phyloP scores from a whole-genome alignment of 2,797 vertebrate genomes.

The Chlorospingus semifuscus region DNA sequence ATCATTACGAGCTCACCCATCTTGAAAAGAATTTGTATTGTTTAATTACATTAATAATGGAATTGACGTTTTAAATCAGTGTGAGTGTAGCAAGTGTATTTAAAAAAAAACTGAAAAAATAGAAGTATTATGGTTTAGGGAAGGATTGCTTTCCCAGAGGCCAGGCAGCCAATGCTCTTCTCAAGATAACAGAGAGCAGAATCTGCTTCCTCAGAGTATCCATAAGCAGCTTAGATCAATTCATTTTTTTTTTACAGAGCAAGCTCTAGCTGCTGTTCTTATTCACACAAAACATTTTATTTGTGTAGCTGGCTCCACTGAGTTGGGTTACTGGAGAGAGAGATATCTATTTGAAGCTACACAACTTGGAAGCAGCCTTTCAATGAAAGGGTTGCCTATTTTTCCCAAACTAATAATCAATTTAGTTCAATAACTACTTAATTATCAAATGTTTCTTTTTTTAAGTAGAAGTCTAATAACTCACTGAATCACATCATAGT shows the following conservation, averaged over 20 bases:
- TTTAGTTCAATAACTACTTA: constrained; percentile 17
- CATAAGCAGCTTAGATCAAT: neutral
- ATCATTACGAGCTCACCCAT: neutral
- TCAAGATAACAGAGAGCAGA: neutral
- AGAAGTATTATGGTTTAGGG: neutral
- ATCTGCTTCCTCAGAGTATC: neutral
- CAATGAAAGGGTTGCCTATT: neutral
- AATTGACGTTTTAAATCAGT: neutral
- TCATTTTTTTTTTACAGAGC: neutral
- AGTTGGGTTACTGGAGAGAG: neutral
- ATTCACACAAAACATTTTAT: neutral
- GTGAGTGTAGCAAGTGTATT: neutral
- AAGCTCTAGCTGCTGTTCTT: neutral
- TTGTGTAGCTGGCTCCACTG: neutral
- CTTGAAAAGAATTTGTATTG: neutral
- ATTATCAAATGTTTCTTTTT: constrained; percentile 5
- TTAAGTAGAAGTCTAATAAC: neutral
- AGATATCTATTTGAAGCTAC: neutral
- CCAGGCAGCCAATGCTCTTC: neutral
- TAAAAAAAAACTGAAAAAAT: accelerated
- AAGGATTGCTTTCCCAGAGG: neutral
- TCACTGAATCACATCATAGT: neutral
- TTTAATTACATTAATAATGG: neutral
- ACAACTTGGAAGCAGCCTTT: neutral
- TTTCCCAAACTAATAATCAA: neutral